These are phyloP conservation scores for Paralvinella palmiformis DNA, from an alignment of 1,140 invertebrate genomes.

Conservation along the genomic window DNA sequence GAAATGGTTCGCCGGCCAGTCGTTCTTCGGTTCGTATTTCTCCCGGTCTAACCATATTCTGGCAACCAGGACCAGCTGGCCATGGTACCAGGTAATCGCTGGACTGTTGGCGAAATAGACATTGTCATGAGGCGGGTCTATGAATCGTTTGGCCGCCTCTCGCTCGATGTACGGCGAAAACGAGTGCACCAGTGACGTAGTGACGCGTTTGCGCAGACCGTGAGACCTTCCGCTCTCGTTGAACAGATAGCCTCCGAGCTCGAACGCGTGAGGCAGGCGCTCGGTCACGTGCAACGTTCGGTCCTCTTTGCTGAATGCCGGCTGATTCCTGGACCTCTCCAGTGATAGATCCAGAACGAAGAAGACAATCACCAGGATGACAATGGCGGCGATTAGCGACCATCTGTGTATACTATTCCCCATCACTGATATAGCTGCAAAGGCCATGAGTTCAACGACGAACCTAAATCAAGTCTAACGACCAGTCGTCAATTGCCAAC, in stretches of 20 bases:
- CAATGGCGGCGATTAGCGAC: background rate
- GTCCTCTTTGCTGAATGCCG: background rate
- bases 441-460: no score
- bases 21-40: slow-evolving; percentile 20
- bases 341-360: background rate
- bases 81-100: slow-evolving; percentile 21
- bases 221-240: slow-evolving; percentile 10
- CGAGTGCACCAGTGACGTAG: slow-evolving; percentile 21
- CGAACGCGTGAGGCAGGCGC: slow-evolving; percentile 7
- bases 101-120: slow-evolving; percentile 25
- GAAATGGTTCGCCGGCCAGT: slow-evolving; percentile 21
- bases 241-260: slow-evolving; percentile 12
- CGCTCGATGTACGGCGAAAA: slow-evolving; percentile 23
- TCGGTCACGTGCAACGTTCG: slow-evolving; percentile 7
- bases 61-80: slow-evolving; percentile 18
- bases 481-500: no score
- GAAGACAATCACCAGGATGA: background rate
- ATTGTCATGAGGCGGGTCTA: slow-evolving; percentile 20
- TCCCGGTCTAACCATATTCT: slow-evolving; percentile 27
- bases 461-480: no score
- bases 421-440: no score
- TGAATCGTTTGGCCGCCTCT: slow-evolving; percentile 19
- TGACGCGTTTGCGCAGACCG: background rate
- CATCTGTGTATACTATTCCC: no score
- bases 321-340: background rate